These are phyloP conservation scores for Caenorhabditis angaria DNA, from an alignment of 2,888 invertebrate genomes.

Conservation along the genomic window DNA sequence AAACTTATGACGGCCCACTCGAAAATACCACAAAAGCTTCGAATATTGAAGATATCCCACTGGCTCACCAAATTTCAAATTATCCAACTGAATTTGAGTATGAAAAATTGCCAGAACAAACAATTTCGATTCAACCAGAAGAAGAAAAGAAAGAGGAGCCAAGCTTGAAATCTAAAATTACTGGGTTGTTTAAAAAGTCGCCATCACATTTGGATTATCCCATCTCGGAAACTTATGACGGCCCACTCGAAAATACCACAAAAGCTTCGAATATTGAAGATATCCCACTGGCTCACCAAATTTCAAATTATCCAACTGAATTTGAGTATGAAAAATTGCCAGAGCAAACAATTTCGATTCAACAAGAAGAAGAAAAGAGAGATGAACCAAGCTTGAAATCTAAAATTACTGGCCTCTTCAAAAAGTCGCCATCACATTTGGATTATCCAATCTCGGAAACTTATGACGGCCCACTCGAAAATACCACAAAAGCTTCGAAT, in stretches of 20 bases:
- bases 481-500: neutral
- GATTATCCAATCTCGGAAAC: constrained; percentile 2
- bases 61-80: constrained; percentile 23
- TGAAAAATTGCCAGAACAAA: constrained; percentile 18
- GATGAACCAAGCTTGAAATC: neutral
- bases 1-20: constrained; percentile 19
- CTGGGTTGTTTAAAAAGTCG: constrained; percentile 27
- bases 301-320: neutral
- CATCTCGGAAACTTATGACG: constrained; percentile 21
- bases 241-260: constrained; percentile 34
- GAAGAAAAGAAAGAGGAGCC: constrained; percentile 11
- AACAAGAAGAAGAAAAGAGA: neutral
- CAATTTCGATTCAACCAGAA: neutral
- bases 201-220: constrained; percentile 36
- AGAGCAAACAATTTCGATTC: neutral
- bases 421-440: constrained; percentile 1
- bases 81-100: constrained; percentile 39
- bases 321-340: constrained; percentile 3
- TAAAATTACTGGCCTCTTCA: constrained; percentile 3
- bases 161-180: neutral
- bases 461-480: neutral
- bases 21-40: constrained; percentile 10
- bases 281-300: neutral
- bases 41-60: constrained; percentile 11
- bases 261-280: constrained; percentile 6